Base-by-base conservation (phyloP, 2,113 vertebrate species). In the Callipepla californica region DNA sequence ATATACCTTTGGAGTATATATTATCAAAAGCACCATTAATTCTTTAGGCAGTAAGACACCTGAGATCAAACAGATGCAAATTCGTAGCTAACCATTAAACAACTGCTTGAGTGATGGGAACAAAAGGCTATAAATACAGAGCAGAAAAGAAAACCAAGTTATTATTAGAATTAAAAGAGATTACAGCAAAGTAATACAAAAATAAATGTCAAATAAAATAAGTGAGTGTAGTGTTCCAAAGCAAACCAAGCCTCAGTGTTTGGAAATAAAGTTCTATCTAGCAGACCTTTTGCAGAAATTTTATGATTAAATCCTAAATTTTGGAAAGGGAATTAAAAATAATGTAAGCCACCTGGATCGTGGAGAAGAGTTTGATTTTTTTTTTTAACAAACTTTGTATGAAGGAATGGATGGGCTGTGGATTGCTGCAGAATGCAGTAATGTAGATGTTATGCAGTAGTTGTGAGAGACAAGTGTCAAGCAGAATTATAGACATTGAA, bases 1-100 rank as follows among this genome's bases (percentile, higher is more conserved):
- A 76, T 91, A 68, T 91, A 96, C 42, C 82, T 92, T 96, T 93
- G 53, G 66, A 93, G 69, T 96, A 87, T 78, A 94, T 96, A 76
- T 95, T 96, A 88, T 93, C 91, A 93, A 91, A 96, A 91, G 11
- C 44, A 68, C 28, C 65, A 83, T 86, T 96, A 95, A 94, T 96
- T 94, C 87, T 96, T 92, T 91, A 93, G 76, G 69, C 89, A 93
- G 85, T 93, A 89, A 83, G 79, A 74, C 44, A 91, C 65, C 55
- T 78, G 47, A 95, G 80, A 96, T 95, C 88, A 96, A 96, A 93
- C 79, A 93, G 69, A 95, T 93, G 88, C 67, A 95, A 93, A 97
- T 97, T 94, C 93, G 36, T 67, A 94, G 67, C 90, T 91, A 93
- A 90, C 50, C 34, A 45, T 92, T 95, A 91, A 94, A 70, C n/a